A percentile compares a stretch with the other conserved stretches of the same genome.
Conservation (phyloP, 92 coral and sea anemone genomes). For the Umimayanthus chanpuru region DNA sequence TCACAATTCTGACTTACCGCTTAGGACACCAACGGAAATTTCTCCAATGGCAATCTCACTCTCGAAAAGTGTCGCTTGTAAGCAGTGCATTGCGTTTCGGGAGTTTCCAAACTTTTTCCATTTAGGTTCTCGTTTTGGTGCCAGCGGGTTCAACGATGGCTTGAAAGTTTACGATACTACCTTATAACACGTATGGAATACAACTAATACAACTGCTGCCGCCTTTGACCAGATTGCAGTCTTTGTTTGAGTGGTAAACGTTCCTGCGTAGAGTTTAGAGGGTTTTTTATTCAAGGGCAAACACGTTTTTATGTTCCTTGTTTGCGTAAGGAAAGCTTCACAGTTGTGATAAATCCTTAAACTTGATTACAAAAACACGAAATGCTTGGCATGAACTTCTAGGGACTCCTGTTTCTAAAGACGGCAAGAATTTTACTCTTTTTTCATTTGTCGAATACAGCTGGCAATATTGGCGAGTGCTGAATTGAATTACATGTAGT, state of each 20-base stretch:
- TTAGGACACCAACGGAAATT: slow-evolving; percentile 4
- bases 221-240: too few species aligned
- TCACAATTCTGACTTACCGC: not conserved
- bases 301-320: not conserved
- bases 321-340: slow-evolving; percentile 1
- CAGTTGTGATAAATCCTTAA: not conserved
- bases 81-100: slow-evolving; percentile 1
- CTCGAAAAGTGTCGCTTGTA: slow-evolving; percentile 10
- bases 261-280: not conserved
- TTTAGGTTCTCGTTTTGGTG: not conserved
- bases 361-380: not conserved
- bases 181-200: too few species aligned
- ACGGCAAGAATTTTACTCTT: not conserved
- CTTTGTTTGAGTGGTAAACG: not conserved
- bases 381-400: not conserved
- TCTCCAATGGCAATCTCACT: slow-evolving; percentile 24
- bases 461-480: not conserved
- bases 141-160: too few species aligned
- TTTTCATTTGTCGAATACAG: not conserved
- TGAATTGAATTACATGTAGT: too few species aligned
- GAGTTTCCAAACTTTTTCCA: not conserved
- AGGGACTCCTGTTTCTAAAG: not conserved
- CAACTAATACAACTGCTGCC: too few species aligned
- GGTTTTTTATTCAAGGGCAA: too few species aligned
- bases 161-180: too few species aligned